A percentile compares a stretch with the other conserved stretches of the same genome.
phyloP scores from a whole-genome alignment of 2,113 vertebrate genomes.

The Chlamydotis undulata region DNA sequence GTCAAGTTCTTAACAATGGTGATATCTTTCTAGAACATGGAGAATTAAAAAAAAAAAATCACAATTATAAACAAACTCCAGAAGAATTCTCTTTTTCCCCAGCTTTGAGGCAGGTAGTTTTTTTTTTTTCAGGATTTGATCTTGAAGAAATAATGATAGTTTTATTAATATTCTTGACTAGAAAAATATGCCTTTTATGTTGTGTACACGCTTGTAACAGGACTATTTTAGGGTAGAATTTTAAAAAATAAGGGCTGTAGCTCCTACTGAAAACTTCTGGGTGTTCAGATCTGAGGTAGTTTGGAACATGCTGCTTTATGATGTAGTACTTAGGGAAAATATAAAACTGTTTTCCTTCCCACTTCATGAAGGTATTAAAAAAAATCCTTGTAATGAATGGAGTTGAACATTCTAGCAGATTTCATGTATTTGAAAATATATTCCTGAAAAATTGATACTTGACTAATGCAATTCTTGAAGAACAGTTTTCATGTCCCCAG shows the following conservation, averaged over 20 bases:
- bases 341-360: not conserved
- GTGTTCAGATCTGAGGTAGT: not conserved
- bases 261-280: not conserved
- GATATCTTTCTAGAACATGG: rapidly evolving
- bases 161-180: not conserved
- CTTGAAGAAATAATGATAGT: not conserved
- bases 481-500: not conserved
- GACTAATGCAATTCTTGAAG: not conserved
- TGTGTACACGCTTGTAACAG: not conserved
- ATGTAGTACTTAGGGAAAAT: not conserved
- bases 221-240: not conserved
- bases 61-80: not conserved
- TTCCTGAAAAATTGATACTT: not conserved
- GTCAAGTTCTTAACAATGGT: not conserved
- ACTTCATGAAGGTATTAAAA: not conserved
- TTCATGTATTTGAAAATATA: not conserved
- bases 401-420: not conserved
- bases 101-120: not conserved
- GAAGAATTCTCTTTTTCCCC: not conserved
- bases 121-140: not conserved
- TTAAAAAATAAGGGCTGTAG: not conserved
- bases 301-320: not conserved
- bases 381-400: not conserved
- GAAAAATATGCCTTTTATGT: not conserved
- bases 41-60: not conserved